Evolutionary conservation across 2,888 invertebrate genomes (phyloP).

Genomic region (Cryptops parisi): DNA sequence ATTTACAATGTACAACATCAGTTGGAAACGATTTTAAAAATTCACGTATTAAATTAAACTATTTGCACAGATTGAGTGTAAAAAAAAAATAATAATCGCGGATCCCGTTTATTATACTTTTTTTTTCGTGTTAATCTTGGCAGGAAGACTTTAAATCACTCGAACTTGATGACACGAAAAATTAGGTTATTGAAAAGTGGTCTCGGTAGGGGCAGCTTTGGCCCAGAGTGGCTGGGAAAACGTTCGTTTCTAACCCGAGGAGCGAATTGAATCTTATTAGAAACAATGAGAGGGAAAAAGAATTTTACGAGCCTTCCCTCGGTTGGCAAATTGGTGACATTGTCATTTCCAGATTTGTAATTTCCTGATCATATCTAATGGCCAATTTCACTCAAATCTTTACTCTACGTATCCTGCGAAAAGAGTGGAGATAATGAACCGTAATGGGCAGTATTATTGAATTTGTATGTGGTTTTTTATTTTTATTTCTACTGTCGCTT

Average conservation of each 20-base stretch:
- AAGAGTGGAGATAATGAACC: conserved; percentile 10
- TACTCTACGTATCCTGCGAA: conserved; percentile 10
- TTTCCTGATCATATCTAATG: conserved; percentile 13
- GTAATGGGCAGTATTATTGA: conserved; percentile 12
- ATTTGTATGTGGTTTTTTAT: conserved; percentile 8
- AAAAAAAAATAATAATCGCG: no score
- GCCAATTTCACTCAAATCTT: conserved; percentile 12
- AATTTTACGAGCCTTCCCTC: background rate
- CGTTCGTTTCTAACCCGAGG: background rate
- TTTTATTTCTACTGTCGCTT: background rate
- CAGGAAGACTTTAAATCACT: no score
- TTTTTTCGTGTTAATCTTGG: no score
- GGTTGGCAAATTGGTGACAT: conserved; percentile 7
- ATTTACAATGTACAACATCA: no score
- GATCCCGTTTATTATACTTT: no score
- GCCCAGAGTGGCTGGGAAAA: no score
- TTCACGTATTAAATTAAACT: no score
- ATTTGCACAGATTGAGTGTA: no score
- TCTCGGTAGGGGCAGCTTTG: no score
- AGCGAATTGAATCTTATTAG: background rate
- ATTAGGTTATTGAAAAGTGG: no score
- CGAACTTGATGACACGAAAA: no score
- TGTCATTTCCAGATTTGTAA: conserved; percentile 14
- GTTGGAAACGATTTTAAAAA: no score
- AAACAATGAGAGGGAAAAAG: background rate